Evolutionary conservation across 2,113 vertebrate genomes (phyloP).

Genomic region (Cyanoramphus novaezelandiae): DNA sequence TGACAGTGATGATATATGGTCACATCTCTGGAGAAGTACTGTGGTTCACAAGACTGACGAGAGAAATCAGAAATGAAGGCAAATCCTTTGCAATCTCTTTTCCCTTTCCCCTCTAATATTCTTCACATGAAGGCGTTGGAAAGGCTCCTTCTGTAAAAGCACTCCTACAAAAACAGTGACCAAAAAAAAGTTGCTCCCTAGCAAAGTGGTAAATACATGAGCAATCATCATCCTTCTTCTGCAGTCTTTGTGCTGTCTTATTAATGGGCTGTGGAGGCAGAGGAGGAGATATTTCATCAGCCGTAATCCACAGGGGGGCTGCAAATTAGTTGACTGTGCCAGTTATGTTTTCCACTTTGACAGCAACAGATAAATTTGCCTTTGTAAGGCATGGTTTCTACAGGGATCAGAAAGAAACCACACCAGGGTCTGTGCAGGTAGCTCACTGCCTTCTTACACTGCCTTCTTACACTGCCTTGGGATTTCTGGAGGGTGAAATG

Average conservation of each 20-base stretch:
- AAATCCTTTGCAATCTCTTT: not conserved
- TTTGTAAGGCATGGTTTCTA: not conserved
- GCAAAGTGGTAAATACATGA: not conserved
- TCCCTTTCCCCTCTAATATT: not conserved
- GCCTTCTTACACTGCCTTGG: not conserved
- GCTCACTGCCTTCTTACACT: not conserved
- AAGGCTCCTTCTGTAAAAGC: not conserved
- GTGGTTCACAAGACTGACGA: not conserved
- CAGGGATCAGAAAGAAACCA: not conserved
- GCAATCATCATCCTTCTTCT: not conserved
- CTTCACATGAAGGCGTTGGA: not conserved
- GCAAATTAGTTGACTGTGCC: not conserved
- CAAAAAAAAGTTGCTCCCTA: not conserved
- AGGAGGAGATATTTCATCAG: constrained; percentile 41
- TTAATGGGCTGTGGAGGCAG: constrained; percentile 37
- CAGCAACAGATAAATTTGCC: not conserved
- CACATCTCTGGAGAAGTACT: not conserved
- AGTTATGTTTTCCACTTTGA: not conserved
- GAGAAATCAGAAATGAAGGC: not conserved
- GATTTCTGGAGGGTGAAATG: not conserved
- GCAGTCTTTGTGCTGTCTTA: not conserved
- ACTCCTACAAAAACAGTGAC: not conserved
- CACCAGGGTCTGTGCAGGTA: not conserved
- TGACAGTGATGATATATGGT: not conserved
- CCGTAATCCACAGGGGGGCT: not conserved